Base-by-base conservation (phyloP, 2,113 vertebrate genomes). In the Accipiter virgatus region DNA sequence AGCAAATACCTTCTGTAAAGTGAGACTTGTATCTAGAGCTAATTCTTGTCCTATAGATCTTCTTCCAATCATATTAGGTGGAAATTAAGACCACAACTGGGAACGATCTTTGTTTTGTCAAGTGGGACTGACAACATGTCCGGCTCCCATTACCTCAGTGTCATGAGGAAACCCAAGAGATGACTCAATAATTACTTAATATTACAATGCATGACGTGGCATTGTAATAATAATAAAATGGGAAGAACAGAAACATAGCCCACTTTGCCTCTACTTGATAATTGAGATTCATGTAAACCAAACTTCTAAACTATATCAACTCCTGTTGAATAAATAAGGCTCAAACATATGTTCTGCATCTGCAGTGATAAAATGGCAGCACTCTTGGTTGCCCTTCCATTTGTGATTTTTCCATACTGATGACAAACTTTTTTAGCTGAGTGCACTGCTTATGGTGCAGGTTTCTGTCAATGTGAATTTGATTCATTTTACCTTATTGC, bases 401-500 rank as follows among this genome's bases (percentile, higher is more conserved):
- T 79, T 58, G 59, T 81, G 91, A 96, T 96, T 86, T 90, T 67
- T 88, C 84, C 88, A 27, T 52, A 21, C 15, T 47, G 85, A 84
- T 90, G 89, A 96, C 86, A 95, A 97, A 93, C 84, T 89, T 95
- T 63, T 61, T 87, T 75, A 92, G 79, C 91, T 71, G 90, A 86
- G 94, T 79, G 86, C 84, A 68, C 88, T 91, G 75, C 90, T 96
- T 75, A 81, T 86, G 88, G 74, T 90, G 59, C 81, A 70, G 67
- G 52, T 90, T 88, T 88, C 90, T 97, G 97, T 97, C 97, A 95
- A 73, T 59, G 91, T 53, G 95, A 88, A 67, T 95, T 97, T 98
- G 97, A 98, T 98, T 97, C 92, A 98, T 97, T 98, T 98, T 93
- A 92, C 91, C 42, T 97, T 96, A 95, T 97, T 97, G 97, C 97